phyloP scores from a whole-genome alignment of 2,888 invertebrate genomes.

The Trachelus tabidus region DNA sequence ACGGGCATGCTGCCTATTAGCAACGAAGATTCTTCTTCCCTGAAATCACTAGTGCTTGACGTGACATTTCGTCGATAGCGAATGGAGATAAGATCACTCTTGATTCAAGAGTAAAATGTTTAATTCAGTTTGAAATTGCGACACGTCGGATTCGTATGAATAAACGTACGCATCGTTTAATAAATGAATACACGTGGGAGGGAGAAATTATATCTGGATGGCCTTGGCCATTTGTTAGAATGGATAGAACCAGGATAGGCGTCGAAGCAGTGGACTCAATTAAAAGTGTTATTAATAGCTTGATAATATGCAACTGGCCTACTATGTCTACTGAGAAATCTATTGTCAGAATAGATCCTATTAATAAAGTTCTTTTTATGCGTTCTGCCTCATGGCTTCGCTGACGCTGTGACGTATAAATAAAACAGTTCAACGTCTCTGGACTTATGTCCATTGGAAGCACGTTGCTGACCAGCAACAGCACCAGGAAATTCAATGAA shows the following conservation, averaged over 20 bases:
- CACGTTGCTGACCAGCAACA: no score
- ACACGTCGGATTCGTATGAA: neutral
- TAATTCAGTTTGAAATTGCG: neutral
- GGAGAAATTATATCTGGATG: conserved; percentile 10
- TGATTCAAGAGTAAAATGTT: neutral
- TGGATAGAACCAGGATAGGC: conserved; percentile 29
- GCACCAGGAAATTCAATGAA: neutral
- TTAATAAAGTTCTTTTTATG: neutral
- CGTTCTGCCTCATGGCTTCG: neutral
- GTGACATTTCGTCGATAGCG: neutral
- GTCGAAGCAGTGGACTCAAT: conserved; percentile 32
- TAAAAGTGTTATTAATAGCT: conserved; percentile 41
- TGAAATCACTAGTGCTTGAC: neutral
- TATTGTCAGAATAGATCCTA: neutral
- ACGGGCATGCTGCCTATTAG: neutral
- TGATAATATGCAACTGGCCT: conserved; percentile 22
- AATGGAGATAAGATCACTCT: neutral
- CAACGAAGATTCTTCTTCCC: neutral
- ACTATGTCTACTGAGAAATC: conserved; percentile 2
- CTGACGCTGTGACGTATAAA: neutral
- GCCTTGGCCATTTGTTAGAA: conserved; percentile 32
- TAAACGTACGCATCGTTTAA: no score
- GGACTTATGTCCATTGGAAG: no score
- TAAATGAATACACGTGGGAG: neutral
- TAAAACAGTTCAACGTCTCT: neutral